A percentile compares a stretch with the other conserved stretches of the same genome.
These are phyloP conservation scores for Cebus imitator DNA, from an alignment of 2,113 vertebrate genomes.

Conservation along the genomic window DNA sequence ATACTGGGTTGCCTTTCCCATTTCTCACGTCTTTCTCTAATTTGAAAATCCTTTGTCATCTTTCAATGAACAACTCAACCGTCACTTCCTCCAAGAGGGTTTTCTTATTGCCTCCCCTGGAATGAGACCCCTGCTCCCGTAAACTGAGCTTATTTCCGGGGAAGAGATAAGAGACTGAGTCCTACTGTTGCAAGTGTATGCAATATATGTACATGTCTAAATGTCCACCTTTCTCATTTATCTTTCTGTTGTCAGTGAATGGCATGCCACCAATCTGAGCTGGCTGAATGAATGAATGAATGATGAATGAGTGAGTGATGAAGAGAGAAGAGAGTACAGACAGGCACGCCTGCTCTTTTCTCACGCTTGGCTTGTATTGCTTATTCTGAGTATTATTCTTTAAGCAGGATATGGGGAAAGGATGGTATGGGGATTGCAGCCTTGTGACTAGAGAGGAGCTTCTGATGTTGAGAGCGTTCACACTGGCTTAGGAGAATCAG, in stretches of 20 bases:
- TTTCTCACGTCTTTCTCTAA: background rate
- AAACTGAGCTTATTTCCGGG: background rate
- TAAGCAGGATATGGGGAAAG: background rate
- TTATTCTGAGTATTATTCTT: background rate
- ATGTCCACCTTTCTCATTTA: background rate
- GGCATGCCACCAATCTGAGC: background rate
- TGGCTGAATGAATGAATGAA: background rate
- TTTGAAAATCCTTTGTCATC: background rate
- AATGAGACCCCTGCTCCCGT: too few species aligned
- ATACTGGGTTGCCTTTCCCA: background rate
- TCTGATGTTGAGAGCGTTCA: background rate
- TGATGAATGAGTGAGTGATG: too few species aligned
- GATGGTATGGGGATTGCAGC: background rate
- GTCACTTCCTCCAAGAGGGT: background rate
- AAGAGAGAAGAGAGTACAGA: too few species aligned
- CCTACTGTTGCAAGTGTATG: background rate
- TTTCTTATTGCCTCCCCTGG: background rate
- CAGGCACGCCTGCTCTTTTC: background rate
- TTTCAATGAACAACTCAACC: background rate
- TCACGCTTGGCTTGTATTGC: too few species aligned
- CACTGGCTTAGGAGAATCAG: background rate
- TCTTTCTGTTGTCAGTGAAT: fast-evolving
- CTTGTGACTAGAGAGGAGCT: background rate
- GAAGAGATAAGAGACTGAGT: background rate
- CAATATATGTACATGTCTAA: background rate